phyloP scores from a whole-genome alignment of 1,140 invertebrate species.

The Meloidogyne chitwoodi region DNA sequence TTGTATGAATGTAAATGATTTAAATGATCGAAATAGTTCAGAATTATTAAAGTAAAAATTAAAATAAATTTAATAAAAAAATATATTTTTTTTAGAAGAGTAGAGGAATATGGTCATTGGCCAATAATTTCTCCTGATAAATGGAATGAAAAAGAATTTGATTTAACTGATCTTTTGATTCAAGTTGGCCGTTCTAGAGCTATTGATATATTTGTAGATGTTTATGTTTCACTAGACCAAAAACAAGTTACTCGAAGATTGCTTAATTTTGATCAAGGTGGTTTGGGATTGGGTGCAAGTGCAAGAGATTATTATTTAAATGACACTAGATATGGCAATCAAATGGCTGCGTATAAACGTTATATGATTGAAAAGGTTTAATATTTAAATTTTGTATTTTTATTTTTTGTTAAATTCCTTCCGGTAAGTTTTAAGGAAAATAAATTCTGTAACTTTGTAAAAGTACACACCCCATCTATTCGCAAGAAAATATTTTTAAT shows the following conservation, averaged over 20 bases:
- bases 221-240: conserved; percentile 46
- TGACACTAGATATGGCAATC: conserved; percentile 52
- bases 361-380: conserved; percentile 39
- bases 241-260: conserved; percentile 34
- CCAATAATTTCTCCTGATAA: conserved; percentile 46
- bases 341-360: conserved; percentile 50
- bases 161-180: conserved; percentile 40
- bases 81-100: neutral
- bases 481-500: too few species aligned
- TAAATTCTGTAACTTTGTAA: too few species aligned
- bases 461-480: too few species aligned
- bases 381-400: neutral
- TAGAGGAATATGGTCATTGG: conserved; percentile 4
- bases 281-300: conserved; percentile 44
- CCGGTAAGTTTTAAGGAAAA: too few species aligned
- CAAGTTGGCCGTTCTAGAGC: conserved; percentile 35
- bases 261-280: conserved; percentile 52
- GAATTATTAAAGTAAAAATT: conserved; percentile 14
- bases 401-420: neutral
- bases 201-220: conserved; percentile 43
- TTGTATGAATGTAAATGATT: conserved; percentile 39
- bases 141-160: conserved; percentile 25
- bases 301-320: conserved; percentile 58
- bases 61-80: neutral
- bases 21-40: conserved; percentile 30